Conservation (phyloP, 2,113 vertebrate species). For the Oenanthe oenanthe region DNA sequence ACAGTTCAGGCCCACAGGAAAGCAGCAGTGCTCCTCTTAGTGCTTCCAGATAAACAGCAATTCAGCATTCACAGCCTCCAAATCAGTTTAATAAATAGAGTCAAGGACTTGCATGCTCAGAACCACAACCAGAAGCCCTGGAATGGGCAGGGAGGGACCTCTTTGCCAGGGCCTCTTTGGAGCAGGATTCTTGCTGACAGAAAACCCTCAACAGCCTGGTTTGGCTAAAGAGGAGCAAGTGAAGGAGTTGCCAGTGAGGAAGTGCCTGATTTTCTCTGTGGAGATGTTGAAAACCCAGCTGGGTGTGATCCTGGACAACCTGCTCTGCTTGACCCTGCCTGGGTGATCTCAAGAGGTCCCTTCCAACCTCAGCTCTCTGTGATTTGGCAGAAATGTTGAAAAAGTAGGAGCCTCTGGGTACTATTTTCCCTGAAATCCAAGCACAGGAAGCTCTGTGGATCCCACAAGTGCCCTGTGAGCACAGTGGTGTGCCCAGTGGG, state of each 20-base stretch:
- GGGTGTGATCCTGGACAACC: neutral
- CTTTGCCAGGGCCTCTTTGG: neutral
- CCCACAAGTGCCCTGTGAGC: neutral
- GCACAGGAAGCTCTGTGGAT: neutral
- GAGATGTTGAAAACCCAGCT: neutral
- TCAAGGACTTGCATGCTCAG: neutral
- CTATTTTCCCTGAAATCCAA: neutral
- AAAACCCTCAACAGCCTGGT: neutral
- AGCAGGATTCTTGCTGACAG: neutral
- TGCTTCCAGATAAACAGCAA: slow-evolving; percentile 8
- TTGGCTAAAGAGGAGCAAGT: neutral
- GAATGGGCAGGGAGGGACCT: neutral
- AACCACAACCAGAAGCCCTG: neutral
- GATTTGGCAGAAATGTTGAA: neutral
- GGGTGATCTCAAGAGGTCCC: neutral
- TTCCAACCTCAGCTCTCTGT: neutral
- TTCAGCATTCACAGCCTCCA: slow-evolving; percentile 28
- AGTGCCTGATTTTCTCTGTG: neutral
- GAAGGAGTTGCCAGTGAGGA: neutral
- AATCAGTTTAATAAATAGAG: neutral
- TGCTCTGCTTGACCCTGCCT: neutral
- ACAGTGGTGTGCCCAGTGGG: neutral
- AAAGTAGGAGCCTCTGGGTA: neutral
- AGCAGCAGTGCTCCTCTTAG: neutral
- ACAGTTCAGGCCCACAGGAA: neutral